phyloP scores from a whole-genome alignment of 1,140 invertebrate species.

The Amphibalanus amphitrite region DNA sequence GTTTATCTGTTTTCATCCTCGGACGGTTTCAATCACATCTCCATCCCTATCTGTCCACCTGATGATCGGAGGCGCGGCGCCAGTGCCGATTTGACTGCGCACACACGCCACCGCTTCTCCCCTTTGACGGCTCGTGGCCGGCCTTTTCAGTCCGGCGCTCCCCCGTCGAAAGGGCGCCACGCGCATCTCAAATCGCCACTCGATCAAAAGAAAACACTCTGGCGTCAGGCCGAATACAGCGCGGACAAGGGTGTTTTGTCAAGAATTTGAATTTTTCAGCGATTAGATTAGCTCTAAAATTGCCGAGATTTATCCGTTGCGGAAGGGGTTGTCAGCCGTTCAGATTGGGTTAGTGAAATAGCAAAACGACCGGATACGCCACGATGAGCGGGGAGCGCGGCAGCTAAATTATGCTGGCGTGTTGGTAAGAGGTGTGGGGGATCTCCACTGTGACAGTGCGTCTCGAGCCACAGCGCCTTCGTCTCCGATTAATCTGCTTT shows the following conservation, averaged over 20 bases:
- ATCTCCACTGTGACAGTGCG: not conserved
- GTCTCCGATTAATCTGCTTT: too few relatives aligned
- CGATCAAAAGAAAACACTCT: not conserved
- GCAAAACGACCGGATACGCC: not conserved
- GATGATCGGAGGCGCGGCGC: not conserved
- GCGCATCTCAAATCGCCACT: not conserved
- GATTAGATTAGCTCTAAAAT: slow-evolving; percentile 1
- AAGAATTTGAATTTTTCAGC: not conserved
- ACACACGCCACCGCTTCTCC: not conserved
- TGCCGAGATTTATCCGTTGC: not conserved
- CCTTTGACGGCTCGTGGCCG: not conserved
- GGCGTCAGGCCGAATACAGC: not conserved
- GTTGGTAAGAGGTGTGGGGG: not conserved
- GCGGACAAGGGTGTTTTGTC: not conserved
- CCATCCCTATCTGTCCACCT: slow-evolving; percentile 1
- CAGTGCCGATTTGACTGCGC: too few relatives aligned
- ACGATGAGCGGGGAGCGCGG: not conserved
- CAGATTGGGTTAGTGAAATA: not conserved
- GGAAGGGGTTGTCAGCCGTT: not conserved
- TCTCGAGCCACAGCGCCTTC: too few relatives aligned
- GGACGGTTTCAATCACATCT: not conserved
- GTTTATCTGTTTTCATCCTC: slow-evolving; percentile 1
- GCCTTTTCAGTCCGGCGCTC: not conserved
- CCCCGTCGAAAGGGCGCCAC: not conserved
- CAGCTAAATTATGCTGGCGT: not conserved